A percentile compares a stretch with the other conserved stretches of the same genome.
Evolutionary conservation across 2,888 invertebrate genomes (phyloP).

Genomic region (Monopis laevigella): DNA sequence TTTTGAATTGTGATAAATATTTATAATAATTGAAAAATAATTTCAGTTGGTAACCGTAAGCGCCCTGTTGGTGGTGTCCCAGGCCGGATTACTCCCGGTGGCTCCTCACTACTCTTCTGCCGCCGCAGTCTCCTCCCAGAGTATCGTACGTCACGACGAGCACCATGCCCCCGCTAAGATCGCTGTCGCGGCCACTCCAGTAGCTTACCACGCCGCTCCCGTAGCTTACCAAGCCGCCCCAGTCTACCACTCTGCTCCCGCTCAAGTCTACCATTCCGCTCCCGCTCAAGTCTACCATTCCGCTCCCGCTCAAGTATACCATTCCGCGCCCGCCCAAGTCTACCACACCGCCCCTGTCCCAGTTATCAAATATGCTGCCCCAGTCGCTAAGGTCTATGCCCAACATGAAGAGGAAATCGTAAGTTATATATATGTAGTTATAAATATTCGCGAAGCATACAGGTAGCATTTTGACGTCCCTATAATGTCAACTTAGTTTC

Average conservation of each 20-base stretch:
- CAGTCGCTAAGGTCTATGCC: slow-evolving; percentile 13
- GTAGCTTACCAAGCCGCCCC: slow-evolving; percentile 15
- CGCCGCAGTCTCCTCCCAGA: slow-evolving; percentile 36
- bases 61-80: slow-evolving; percentile 18
- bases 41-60: slow-evolving; percentile 14
- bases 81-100: slow-evolving; percentile 42
- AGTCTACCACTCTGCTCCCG: slow-evolving; percentile 21
- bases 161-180: slow-evolving; percentile 20
- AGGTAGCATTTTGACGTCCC: no score
- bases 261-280: slow-evolving; percentile 21
- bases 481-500: neutral
- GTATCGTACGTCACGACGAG: slow-evolving; percentile 26
- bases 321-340: slow-evolving; percentile 23
- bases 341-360: slow-evolving; percentile 21
- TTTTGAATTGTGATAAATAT: neutral
- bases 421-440: slow-evolving; percentile 20
- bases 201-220: slow-evolving; percentile 6
- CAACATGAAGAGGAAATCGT: slow-evolving; percentile 30
- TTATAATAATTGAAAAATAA: neutral
- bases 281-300: slow-evolving; percentile 18
- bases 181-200: slow-evolving; percentile 26
- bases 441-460: neutral
- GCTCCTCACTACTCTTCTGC: slow-evolving; percentile 49
- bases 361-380: slow-evolving; percentile 21
- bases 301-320: slow-evolving; percentile 19